A percentile compares a stretch with the other conserved stretches of the same genome.
phyloP scores from a whole-genome alignment of 2,113 vertebrate genomes.

The Corythaeola cristata region DNA sequence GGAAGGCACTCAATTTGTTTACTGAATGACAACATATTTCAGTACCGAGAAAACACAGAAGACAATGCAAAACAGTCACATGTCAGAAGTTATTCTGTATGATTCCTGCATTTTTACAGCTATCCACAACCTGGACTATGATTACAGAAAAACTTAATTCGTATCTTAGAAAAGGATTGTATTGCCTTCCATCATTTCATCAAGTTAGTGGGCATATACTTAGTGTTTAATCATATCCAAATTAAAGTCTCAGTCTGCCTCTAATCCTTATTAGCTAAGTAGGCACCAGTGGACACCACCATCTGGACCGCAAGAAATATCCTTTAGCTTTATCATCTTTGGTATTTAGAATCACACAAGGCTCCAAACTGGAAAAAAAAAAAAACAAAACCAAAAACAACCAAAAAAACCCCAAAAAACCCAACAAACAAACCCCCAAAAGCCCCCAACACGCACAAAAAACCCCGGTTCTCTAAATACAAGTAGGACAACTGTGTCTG shows the following conservation, averaged over 20 bases:
- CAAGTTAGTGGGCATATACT: not conserved
- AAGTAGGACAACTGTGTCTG: not conserved
- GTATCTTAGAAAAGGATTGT: not conserved
- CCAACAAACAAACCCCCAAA: no score
- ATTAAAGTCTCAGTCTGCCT: conserved; percentile 18
- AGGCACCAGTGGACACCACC: conserved; percentile 38
- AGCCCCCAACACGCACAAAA: not conserved
- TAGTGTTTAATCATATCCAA: not conserved
- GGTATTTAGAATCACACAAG: conserved; percentile 55
- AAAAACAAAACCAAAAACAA: not conserved
- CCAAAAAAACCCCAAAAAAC: no score
- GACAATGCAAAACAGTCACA: not conserved
- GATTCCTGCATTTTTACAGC: not conserved
- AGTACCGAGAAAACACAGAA: not conserved
- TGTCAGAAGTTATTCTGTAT: not conserved
- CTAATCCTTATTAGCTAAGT: conserved; percentile 26
- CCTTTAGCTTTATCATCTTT: conserved; percentile 49
- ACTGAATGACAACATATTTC: not conserved
- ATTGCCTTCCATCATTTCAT: not conserved
- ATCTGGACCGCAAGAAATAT: conserved; percentile 49
- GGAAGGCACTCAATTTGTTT: not conserved
- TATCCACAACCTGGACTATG: not conserved
- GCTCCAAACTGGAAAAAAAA: not conserved
- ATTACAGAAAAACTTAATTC: not conserved
- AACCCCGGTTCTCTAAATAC: rapidly evolving